These are phyloP conservation scores for Clunio marinus DNA, from an alignment of 2,888 invertebrate genomes.

Conservation along the genomic window DNA sequence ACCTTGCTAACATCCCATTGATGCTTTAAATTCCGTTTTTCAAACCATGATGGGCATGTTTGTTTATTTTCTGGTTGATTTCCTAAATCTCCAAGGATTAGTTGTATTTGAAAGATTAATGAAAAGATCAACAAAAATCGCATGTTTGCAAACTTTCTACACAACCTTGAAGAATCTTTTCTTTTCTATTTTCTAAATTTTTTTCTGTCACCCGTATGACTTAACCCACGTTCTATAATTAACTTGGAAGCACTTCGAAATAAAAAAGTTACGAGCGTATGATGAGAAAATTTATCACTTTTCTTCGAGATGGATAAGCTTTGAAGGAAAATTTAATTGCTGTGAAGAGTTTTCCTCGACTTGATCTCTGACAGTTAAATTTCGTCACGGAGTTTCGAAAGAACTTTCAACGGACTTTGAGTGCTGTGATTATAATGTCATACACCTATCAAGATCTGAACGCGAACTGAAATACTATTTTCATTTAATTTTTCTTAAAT, in stretches of 20 bases:
- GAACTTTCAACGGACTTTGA: too few relatives aligned
- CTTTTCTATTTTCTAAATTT: background rate
- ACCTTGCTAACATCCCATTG: background rate
- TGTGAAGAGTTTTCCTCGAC: background rate
- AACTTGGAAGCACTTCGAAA: background rate
- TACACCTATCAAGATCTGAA: background rate
- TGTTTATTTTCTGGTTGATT: background rate
- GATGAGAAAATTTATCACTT: background rate
- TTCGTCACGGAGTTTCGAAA: too few relatives aligned
- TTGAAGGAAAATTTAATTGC: too few relatives aligned
- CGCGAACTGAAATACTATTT: background rate
- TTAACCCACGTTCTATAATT: slow-evolving; percentile 1
- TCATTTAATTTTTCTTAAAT: background rate
- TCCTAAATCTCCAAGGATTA: background rate
- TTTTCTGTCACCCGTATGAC: background rate
- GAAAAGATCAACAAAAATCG: background rate
- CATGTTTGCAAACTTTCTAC: too few relatives aligned
- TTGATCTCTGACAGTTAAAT: too few relatives aligned
- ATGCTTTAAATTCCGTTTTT: background rate
- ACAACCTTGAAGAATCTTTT: background rate
- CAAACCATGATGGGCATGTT: background rate
- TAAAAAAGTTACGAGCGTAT: too few relatives aligned
- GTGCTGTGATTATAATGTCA: background rate
- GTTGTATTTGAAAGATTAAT: background rate
- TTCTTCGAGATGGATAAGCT: too few relatives aligned